A percentile compares a stretch with the other conserved stretches of the same genome.
Conservation (phyloP, 2,113 vertebrate genomes). For the Sarotherodon lohbergeri region DNA sequence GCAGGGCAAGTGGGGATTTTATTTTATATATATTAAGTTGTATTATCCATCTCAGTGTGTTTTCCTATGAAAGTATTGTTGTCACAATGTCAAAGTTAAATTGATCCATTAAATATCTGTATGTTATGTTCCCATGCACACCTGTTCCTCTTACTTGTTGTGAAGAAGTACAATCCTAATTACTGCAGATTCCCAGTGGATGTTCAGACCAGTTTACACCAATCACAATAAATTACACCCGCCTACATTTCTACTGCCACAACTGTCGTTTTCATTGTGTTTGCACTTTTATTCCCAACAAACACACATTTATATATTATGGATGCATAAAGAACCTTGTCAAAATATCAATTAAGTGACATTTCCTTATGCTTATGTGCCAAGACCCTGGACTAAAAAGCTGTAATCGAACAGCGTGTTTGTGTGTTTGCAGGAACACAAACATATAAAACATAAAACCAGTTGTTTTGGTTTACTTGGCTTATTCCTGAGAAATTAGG, state of each 20-base stretch:
- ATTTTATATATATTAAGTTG: neutral
- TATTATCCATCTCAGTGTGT: neutral
- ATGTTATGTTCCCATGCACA: neutral
- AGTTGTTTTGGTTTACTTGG: neutral
- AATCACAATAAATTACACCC: slow-evolving; percentile 24
- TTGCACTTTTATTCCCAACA: neutral
- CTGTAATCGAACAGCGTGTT: neutral
- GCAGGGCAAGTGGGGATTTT: neutral
- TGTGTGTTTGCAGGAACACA: neutral
- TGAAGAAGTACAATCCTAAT: slow-evolving; percentile 2
- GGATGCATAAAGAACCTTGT: neutral
- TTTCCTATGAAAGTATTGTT: neutral
- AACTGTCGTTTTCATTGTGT: neutral
- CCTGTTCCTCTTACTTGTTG: neutral
- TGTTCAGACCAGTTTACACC: slow-evolving; percentile 19
- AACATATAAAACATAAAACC: neutral
- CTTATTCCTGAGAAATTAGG: neutral
- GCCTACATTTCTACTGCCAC: neutral
- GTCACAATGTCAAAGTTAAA: neutral
- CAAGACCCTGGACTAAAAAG: neutral
- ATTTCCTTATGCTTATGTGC: neutral
- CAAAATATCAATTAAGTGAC: neutral
- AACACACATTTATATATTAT: neutral
- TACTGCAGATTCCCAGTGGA: slow-evolving; percentile 1
- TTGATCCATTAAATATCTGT: neutral